Base-by-base conservation (phyloP, 92 coral and sea anemone species). In the Epizoanthus ramosus region DNA sequence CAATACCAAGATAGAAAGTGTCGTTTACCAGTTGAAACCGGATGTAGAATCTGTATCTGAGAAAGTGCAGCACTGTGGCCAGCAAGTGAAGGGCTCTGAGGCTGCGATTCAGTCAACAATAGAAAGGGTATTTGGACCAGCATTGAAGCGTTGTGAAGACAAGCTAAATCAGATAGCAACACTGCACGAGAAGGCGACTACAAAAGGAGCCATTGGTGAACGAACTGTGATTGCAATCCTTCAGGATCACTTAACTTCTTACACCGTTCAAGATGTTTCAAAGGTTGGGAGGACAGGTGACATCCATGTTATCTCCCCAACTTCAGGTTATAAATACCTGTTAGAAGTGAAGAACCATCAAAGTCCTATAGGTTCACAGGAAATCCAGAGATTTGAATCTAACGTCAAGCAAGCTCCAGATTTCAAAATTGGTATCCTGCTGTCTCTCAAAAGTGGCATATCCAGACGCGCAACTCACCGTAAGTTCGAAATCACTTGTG, bases 371-470 rank as follows among this genome's bases (percentile, higher is more conserved):
- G 15, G 28, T 14, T 58, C 80, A 74, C 59, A 60, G 22, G 87
- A 72, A 47, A 84, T 88, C 31, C 83, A 85, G 70, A 37, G 37
- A 12, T 91, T 91, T 64, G 86, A 91, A 37, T 16, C 17, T 47
- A 33, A 81, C 39, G 85, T 91, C 22, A n/a, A 75, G 33, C 39
- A 52, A 4, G 3, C 57, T 14, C 28, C 73, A 4, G 77, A 87
- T 33, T 77, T 79, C 53, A 91, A 71, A 52, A 89, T 91, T 31
- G 94, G 94, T 2, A 81, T 91, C 57, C 37, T 91, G 35, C 41
- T 91, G n/a, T 88, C 94, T 3, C 82, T 88, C 70, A 81, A 67
- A 7, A 85, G 89, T 64, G 90, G 89, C 13, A 85, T 91, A 19
- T 66, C 67, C 35, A 67, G 28, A n/a, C 74, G 77, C 45, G 82